Evolutionary conservation across 1,140 invertebrate species (phyloP), one percentile per base, ranked within the genome.

Genomic region (Dryas iulia): DNA sequence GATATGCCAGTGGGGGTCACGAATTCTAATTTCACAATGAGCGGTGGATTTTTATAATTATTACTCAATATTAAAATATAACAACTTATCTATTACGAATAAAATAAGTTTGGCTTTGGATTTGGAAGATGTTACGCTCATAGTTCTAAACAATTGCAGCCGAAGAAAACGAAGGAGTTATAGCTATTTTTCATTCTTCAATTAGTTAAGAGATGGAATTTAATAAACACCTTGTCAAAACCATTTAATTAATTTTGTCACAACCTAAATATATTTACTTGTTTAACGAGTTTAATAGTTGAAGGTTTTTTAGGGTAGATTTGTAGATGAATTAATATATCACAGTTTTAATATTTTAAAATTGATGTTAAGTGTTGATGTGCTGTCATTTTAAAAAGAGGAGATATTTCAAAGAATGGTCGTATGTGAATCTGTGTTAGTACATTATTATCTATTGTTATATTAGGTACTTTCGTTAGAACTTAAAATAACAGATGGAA

Each of bases 261-360:
- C 14, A 7, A 21, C 18, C 26, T 28, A 3, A 31, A 31, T 31
- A 10, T 47, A 68, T 31, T 62, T 69, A 68, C 53, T 62, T 69
- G 59, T 58, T 47, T 69, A 61, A 62, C 66, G 59, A 61, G 52
- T 56, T 23, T 54, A 65, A 35, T 57, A 26, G 5, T 31, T 28
- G 23, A 57, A 26, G 23, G 10, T 58, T 65, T 59, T 59, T 59
- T 25, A 59, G 23, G 6, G 12, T 63, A 21, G n/a, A 53, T n/a
- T 30, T 62, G 23, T 47, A 62, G 23, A 25, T 18, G 30, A 31
- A 53, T 54, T 31, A 47, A 30, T 18, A 54, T 63, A 54, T 63
- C 12, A 54, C 47, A 21, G 25, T 60, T 67, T 33, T 12, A 66
- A 39, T 59, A 57, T 57, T 66, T 65, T 66, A 14, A 30, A 59